phyloP scores from a whole-genome alignment of 1,140 invertebrate species.

The Drosophila repleta region DNA sequence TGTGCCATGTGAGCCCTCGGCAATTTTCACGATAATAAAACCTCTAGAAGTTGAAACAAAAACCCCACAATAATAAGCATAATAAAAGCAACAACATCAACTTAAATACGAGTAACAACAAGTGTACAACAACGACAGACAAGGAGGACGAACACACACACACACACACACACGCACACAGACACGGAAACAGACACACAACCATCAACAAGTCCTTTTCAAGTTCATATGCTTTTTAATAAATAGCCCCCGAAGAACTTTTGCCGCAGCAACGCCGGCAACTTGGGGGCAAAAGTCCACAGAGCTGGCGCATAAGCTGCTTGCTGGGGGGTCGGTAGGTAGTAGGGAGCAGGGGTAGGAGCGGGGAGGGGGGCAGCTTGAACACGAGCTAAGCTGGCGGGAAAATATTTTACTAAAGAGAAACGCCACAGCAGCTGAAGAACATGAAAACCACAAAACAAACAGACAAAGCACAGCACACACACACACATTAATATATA shows the following conservation, averaged over 20 bases:
- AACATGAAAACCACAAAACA: slow-evolving; percentile 62
- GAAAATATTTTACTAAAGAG: slow-evolving; percentile 56
- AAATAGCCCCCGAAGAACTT: slow-evolving; percentile 80
- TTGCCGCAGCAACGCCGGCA: slow-evolving; percentile 38
- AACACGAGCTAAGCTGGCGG: slow-evolving; percentile 59
- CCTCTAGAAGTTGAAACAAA: slow-evolving; percentile 54
- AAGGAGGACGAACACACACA: slow-evolving; percentile 9
- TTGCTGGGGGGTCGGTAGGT: neutral
- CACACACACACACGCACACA: slow-evolving; percentile 25
- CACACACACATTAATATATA: slow-evolving; percentile 3
- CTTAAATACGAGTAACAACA: slow-evolving; percentile 52
- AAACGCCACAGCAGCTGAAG: slow-evolving; percentile 62
- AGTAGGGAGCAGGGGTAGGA: neutral
- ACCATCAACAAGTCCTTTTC: slow-evolving; percentile 80
- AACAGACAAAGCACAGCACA: slow-evolving; percentile 30
- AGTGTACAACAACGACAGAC: slow-evolving; percentile 38
- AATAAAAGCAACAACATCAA: slow-evolving; percentile 69
- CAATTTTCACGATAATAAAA: slow-evolving; percentile 58
- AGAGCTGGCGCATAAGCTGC: neutral
- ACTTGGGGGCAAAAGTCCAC: slow-evolving; percentile 13
- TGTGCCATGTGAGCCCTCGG: slow-evolving; percentile 56
- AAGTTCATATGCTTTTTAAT: slow-evolving; percentile 82
- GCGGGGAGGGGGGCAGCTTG: slow-evolving; percentile 18
- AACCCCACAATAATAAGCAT: slow-evolving; percentile 67
- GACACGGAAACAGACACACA: slow-evolving; percentile 32